Conservation (phyloP, 1,140 invertebrate genomes). For the Hypothenemus hampei region DNA sequence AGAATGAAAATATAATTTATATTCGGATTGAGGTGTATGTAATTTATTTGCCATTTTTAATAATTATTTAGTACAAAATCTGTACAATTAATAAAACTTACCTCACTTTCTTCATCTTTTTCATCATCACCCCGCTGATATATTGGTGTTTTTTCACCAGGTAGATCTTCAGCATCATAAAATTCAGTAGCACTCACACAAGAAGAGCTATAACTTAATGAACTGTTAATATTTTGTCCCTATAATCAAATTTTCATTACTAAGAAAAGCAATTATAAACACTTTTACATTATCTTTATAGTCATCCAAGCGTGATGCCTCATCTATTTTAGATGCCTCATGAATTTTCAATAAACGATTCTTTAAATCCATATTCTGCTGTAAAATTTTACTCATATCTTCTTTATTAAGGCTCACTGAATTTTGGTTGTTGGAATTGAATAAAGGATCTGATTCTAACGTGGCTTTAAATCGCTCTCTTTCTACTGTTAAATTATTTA, state of each 20-base stretch:
- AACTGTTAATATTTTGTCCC: constrained; percentile 53
- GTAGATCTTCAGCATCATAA: constrained; percentile 72
- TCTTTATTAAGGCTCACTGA: constrained; percentile 54
- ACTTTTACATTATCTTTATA: constrained; percentile 47
- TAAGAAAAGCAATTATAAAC: not conserved
- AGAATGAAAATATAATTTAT: no score
- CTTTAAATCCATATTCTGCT: constrained; percentile 70
- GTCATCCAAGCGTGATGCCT: constrained; percentile 50
- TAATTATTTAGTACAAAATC: no score
- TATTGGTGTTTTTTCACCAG: constrained; percentile 28
- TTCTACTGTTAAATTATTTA: constrained; percentile 56
- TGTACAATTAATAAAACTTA: no score
- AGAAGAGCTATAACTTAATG: constrained; percentile 68
- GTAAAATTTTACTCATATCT: constrained; percentile 59
- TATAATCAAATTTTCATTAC: not conserved
- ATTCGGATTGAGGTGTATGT: no score
- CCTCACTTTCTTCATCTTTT: constrained; percentile 22
- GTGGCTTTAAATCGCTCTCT: constrained; percentile 56
- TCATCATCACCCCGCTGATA: constrained; percentile 12
- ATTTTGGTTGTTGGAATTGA: constrained; percentile 31
- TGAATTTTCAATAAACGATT: constrained; percentile 63
- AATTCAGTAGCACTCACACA: constrained; percentile 79
- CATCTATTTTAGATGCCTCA: constrained; percentile 55
- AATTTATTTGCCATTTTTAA: no score
- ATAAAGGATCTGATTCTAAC: constrained; percentile 48